phyloP scores from a whole-genome alignment of 2,797 vertebrate species.

The Macroramphosus scolopax region DNA sequence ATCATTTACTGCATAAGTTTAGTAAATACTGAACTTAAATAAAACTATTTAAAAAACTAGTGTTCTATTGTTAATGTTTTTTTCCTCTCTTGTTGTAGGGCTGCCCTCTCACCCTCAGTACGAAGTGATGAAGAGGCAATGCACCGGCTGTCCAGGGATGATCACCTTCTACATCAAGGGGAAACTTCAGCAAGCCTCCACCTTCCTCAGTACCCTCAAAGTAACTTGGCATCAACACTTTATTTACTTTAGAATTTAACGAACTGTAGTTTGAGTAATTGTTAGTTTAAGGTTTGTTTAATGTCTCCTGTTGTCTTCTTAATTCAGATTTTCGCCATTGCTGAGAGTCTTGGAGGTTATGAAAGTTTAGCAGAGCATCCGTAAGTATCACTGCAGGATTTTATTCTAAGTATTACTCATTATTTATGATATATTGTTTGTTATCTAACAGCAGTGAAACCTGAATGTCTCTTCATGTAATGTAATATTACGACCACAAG shows the following conservation, averaged over 20 bases:
- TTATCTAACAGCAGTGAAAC: too few species aligned
- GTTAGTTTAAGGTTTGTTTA: too few species aligned
- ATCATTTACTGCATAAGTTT: too few species aligned
- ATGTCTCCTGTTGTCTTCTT: background rate
- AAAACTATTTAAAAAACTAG: too few species aligned
- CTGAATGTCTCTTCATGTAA: too few species aligned
- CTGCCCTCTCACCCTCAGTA: slow-evolving; percentile 90
- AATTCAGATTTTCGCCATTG: slow-evolving; percentile 83
- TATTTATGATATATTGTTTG: too few species aligned
- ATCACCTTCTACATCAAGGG: slow-evolving; percentile 91
- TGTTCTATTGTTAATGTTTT: background rate
- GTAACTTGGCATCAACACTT: slow-evolving; percentile 64
- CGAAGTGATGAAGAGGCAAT: slow-evolving; percentile 84
- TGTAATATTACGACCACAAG: slow-evolving; percentile 30
- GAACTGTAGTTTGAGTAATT: too few species aligned
- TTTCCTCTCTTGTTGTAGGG: slow-evolving; percentile 67
- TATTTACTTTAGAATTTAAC: background rate
- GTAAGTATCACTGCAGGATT: slow-evolving; percentile 78
- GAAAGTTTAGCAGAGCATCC: slow-evolving; percentile 95
- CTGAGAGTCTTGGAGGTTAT: slow-evolving; percentile 92
- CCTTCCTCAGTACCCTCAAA: slow-evolving; percentile 88
- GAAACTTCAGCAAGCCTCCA: slow-evolving; percentile 74
- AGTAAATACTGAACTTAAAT: too few species aligned
- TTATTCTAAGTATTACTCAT: too few species aligned
- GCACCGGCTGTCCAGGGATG: slow-evolving; percentile 89